phyloP scores from a whole-genome alignment of 2,113 vertebrate genomes.

The Ammodytes dubius region DNA sequence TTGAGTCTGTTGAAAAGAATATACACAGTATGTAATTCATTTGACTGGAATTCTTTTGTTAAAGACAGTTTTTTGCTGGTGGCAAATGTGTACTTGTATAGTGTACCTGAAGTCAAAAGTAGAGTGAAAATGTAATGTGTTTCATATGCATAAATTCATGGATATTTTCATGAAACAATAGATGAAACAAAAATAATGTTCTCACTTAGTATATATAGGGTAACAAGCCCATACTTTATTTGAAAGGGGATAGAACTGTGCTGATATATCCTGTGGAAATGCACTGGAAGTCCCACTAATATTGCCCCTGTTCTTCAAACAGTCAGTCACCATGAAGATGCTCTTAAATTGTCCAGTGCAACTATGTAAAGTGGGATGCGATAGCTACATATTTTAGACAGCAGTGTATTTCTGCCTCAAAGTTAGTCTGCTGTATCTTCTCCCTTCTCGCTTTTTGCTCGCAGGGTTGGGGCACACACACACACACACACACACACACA shows the following conservation, averaged over 20 bases:
- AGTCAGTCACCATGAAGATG: slow-evolving; percentile 21
- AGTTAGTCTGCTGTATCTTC: slow-evolving; percentile 35
- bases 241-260: background rate
- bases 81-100: too few species aligned
- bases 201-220: background rate
- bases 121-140: background rate
- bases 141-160: background rate
- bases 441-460: slow-evolving; percentile 34
- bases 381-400: slow-evolving; percentile 30
- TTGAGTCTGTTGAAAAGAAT: too few species aligned
- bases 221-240: background rate
- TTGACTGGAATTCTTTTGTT: too few species aligned
- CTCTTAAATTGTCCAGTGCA: slow-evolving; percentile 40
- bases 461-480: slow-evolving; percentile 39
- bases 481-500: slow-evolving; percentile 16
- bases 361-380: slow-evolving; percentile 20
- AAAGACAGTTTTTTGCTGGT: too few species aligned
- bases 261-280: background rate
- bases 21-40: too few species aligned
- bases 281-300: background rate
- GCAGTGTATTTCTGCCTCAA: slow-evolving; percentile 31
- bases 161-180: background rate
- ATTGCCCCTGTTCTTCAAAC: slow-evolving; percentile 17
- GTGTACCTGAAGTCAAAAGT: too few species aligned
- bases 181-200: background rate